Evolutionary conservation across 2,113 vertebrate genomes (phyloP), one percentile per base, ranked within the genome.

Genomic region (Aythya baeri): DNA sequence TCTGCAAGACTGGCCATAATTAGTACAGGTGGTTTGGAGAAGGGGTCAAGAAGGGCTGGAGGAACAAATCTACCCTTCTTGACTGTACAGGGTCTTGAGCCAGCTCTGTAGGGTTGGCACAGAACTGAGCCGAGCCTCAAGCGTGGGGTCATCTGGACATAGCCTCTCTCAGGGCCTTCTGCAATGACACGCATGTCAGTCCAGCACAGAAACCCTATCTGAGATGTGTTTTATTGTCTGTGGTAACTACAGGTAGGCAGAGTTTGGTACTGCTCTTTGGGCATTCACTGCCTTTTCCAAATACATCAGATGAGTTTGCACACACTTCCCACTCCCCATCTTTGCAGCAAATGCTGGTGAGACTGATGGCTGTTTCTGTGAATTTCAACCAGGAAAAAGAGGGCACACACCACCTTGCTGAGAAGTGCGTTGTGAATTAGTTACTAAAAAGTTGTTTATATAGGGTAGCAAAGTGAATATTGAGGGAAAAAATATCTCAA

Each of bases 81-180:
- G 52, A 7, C 50, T 63, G 27, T 27, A 9, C 2, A 0, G 4
- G 11, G 18, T 43, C 15, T 1, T 21, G 32, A 89, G 41, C 34
- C 57, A 29, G 20, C 31, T 31, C 46, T 73, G 31, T 72, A 46
- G 22, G 26, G 16, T 2, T 75, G 61, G 25, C 50, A 72, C 41
- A 15, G 57, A 65, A 3, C 38, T 26, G 25, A 36, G 76, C n/a
- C 32, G 63, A 76, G 41, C 2, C 1, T 44, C 44, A 67, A 27
- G 4, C 18, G 21, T 8, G 8, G n/a, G 25, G 11, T 72, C 57
- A 7, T 78, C 70, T 26, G 86, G 34, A 6, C 26, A 9, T 3
- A 52, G 25, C 65, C 27, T 36, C 5, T 67, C 83, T 75, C 13
- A 0, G 6, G 74, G 32, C 29, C 26, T n/a, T 89, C 57, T 71